Evolutionary conservation across 2,888 invertebrate genomes (phyloP).

Genomic region (Philaethria dido): DNA sequence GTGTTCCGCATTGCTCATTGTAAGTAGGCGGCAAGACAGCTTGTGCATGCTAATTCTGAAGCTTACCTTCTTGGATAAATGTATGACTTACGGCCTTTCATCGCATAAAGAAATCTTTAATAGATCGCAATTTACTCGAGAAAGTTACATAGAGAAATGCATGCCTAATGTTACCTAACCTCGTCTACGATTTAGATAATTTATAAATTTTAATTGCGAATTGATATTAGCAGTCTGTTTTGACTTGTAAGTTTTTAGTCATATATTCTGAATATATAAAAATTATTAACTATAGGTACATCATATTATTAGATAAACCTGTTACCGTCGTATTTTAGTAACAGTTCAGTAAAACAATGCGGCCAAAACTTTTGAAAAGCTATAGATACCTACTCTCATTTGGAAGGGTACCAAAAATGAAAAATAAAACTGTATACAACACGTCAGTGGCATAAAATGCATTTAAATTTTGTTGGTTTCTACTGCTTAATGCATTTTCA

Average conservation of each 20-base stretch:
- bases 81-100: slow-evolving; percentile 68
- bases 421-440: slow-evolving; percentile 46
- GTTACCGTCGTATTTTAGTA: too few species aligned
- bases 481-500: slow-evolving; percentile 79
- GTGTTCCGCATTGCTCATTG: slow-evolving; percentile 81
- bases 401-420: slow-evolving; percentile 42
- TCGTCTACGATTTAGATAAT: background rate
- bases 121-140: slow-evolving; percentile 67
- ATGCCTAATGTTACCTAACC: slow-evolving; percentile 41
- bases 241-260: too few species aligned
- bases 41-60: slow-evolving; percentile 71
- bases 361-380: slow-evolving; percentile 14
- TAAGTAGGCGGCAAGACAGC: slow-evolving; percentile 72
- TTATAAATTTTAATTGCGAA: background rate
- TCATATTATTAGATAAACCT: background rate
- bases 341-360: background rate
- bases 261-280: background rate
- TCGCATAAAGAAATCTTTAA: slow-evolving; percentile 69
- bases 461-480: slow-evolving; percentile 74
- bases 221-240: too few species aligned
- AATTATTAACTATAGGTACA: background rate
- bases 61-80: slow-evolving; percentile 67
- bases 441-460: slow-evolving; percentile 63
- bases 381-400: slow-evolving; percentile 19
- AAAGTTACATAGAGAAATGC: slow-evolving; percentile 68